A percentile compares a stretch with the other conserved stretches of the same genome.
Evolutionary conservation across 2,797 vertebrate species (phyloP).

Genomic region (Coreius guichenoti): DNA sequence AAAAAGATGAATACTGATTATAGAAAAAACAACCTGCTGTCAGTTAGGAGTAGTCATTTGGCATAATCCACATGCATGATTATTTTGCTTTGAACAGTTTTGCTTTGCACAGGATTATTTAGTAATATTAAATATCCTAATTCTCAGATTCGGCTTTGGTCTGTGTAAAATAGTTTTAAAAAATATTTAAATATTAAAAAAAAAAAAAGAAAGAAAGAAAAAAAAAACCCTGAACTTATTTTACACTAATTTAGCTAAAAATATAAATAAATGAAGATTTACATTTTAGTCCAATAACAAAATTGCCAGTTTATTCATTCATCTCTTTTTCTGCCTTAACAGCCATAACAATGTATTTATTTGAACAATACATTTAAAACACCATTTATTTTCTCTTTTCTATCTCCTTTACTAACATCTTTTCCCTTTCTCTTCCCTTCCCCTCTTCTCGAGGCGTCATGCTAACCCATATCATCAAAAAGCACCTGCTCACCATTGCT

Average conservation of each 20-base stretch:
- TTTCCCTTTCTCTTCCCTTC: neutral
- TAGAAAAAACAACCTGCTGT: neutral
- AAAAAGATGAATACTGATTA: neutral
- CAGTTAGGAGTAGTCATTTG: neutral
- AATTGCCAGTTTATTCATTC: neutral
- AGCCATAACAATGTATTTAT: neutral
- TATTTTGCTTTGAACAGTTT: neutral
- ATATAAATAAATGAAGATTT: neutral
- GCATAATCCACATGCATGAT: neutral
- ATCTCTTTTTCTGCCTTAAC: neutral
- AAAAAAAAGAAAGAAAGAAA: too few species aligned
- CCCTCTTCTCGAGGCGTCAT: constrained; percentile 2
- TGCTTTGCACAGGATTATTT: neutral
- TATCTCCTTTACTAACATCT: neutral
- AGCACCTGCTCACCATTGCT: constrained; percentile 22
- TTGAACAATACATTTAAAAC: constrained; percentile 12
- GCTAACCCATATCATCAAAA: constrained; percentile 1
- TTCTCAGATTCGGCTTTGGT: neutral
- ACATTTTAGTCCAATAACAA: neutral
- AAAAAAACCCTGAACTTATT: neutral
- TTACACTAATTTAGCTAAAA: neutral
- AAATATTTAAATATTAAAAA: neutral
- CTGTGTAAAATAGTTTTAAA: neutral
- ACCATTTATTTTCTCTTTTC: neutral
- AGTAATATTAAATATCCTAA: neutral